phyloP scores from a whole-genome alignment of 2,888 invertebrate species.

The Phorcus lineatus region DNA sequence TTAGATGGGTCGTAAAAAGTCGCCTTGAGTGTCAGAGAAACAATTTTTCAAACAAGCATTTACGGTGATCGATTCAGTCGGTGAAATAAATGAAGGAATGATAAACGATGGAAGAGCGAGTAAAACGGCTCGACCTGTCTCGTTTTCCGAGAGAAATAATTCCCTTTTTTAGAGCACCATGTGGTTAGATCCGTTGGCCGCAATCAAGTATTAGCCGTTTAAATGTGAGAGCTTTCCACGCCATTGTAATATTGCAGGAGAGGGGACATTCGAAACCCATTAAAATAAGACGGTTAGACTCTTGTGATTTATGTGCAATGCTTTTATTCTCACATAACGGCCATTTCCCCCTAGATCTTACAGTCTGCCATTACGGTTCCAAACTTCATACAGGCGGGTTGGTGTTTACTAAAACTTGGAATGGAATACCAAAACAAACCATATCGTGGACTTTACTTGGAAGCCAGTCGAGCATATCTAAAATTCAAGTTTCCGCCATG shows the following conservation, averaged over 20 bases:
- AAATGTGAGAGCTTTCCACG: conserved; percentile 14
- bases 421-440: conserved; percentile 8
- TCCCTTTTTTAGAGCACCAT: conserved; percentile 17
- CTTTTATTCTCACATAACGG: conserved; percentile 21
- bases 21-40: not conserved
- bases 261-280: conserved; percentile 27
- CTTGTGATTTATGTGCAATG: conserved; percentile 26
- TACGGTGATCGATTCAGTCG: conserved; percentile 9
- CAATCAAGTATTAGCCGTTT: conserved; percentile 22
- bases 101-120: conserved; percentile 20
- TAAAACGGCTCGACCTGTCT: conserved; percentile 17
- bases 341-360: not conserved
- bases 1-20: conserved; percentile 6
- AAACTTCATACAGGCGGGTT: not conserved
- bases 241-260: conserved; percentile 23
- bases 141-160: conserved; percentile 11
- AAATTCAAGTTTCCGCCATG: not conserved
- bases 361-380: conserved; percentile 1
- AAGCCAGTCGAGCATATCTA: not conserved
- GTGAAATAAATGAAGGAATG: conserved; percentile 19
- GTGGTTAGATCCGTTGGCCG: not conserved
- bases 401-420: conserved; percentile 14
- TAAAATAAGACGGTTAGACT: conserved; percentile 24
- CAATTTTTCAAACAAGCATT: conserved; percentile 23
- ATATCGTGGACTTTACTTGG: not conserved